Conservation (phyloP, 2,888 invertebrate genomes). For the Agonopterix subpropinquella region DNA sequence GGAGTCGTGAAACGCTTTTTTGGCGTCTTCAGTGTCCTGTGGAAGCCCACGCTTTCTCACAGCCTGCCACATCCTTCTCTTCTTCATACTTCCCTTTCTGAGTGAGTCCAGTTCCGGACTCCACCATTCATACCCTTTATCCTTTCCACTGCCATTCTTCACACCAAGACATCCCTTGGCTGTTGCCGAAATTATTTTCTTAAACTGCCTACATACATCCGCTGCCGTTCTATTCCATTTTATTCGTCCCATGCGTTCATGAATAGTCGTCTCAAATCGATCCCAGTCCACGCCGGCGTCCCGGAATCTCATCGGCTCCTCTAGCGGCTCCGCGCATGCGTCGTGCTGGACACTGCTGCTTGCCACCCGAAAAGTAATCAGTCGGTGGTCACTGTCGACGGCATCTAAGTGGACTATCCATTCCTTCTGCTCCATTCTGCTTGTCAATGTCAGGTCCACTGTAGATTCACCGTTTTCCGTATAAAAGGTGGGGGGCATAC, state of each 20-base stretch:
- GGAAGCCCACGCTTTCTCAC: no score
- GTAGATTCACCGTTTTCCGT: constrained; percentile 16
- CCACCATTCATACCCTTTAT: background rate
- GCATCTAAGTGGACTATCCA: constrained; percentile 15
- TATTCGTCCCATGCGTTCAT: background rate
- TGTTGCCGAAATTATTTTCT: background rate
- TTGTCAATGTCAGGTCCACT: constrained; percentile 18
- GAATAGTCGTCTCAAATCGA: background rate
- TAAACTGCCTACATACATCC: background rate
- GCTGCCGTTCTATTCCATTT: background rate
- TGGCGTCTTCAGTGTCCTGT: no score
- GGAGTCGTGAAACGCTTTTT: background rate
- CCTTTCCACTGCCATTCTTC: background rate
- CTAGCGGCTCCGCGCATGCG: background rate
- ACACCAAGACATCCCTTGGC: background rate
- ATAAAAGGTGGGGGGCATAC: constrained; percentile 13
- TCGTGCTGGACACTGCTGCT: background rate
- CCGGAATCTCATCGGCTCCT: background rate
- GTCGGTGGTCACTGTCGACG: constrained; percentile 17
- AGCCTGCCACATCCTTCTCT: background rate
- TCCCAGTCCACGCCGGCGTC: background rate
- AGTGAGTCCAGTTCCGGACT: background rate
- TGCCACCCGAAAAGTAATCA: constrained; percentile 8
- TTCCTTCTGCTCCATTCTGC: background rate
- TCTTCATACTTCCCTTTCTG: background rate